Evolutionary conservation across 2,888 invertebrate genomes (phyloP), one percentile per base, ranked within the genome.

Genomic region (Ormyrus rosae): DNA sequence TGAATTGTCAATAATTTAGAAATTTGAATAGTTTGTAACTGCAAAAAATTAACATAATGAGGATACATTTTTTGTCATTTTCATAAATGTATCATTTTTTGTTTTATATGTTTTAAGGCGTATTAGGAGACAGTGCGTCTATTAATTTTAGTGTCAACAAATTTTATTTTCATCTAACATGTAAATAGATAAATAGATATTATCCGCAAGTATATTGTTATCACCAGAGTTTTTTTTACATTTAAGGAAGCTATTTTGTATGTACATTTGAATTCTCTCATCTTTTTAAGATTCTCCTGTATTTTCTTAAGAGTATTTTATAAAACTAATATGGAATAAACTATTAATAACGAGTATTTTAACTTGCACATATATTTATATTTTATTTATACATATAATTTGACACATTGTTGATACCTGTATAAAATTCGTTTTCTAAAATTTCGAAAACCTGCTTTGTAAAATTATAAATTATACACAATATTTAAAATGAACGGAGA

Each of bases 301-400:
- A 82, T 82, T 82, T 81, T 82, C 81, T 76, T 81, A 82, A 82
- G 63, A 76, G 70, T 82, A 81, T 82, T 81, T 81, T 82, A 81
- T 81, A 83, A 83, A 79, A 79, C 53, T 76, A 67, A 79, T 67
- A 70, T 67, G 48, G 71, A 83, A 79, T 81, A 79, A 83, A 83
- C 11, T 73, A 71, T 67, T 48, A 82, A 69, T 61, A 69, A 60
- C 61, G 13, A 73, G 72, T 65, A 82, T 73, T 79, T 34, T 55
- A 79, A 76, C 72, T 79, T 75, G 34, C 56, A 80, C 48, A 78
- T 81, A 77, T 68, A 80, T 77, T 74, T 78, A 34, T 78, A 71
- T 78, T 81, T 71, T 80, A 78, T 61, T 70, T 19, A 72, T 72
- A 58, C 67, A 73, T 70, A 77, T 72, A 78, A 74, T 80, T 82